Conservation (phyloP, 1,140 invertebrate species). For the Papilio glaucus region DNA sequence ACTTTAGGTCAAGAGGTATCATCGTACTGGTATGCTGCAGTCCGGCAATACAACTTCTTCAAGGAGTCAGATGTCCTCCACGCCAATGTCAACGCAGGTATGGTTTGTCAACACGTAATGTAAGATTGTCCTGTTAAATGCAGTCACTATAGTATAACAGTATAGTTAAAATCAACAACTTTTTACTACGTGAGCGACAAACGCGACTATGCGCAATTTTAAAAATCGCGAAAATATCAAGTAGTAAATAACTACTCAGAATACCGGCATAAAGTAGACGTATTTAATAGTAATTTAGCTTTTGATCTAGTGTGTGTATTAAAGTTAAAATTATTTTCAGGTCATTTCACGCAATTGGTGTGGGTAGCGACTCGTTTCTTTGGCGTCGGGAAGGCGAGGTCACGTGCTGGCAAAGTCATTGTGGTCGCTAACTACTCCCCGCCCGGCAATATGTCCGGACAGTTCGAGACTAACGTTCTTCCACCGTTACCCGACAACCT, state of each 20-base stretch:
- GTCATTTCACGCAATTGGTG: slow-evolving; percentile 96
- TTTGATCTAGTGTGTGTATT: no score
- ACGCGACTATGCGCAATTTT: no score
- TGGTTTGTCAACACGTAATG: not conserved
- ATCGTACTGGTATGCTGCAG: slow-evolving; percentile 94
- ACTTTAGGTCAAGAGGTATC: slow-evolving; percentile 90
- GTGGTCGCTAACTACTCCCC: slow-evolving; percentile 93
- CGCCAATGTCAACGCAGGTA: slow-evolving; percentile 91
- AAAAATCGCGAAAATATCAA: no score
- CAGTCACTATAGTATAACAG: no score
- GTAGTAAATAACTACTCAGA: no score
- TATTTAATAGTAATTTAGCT: no score
- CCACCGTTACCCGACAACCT: slow-evolving; percentile 86
- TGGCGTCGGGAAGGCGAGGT: slow-evolving; percentile 92
- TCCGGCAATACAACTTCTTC: slow-evolving; percentile 90
- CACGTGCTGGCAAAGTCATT: slow-evolving; percentile 89
- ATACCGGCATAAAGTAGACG: no score
- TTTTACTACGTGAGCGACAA: no score
- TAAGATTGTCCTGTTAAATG: no score
- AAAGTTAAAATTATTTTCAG: slow-evolving; percentile 82
- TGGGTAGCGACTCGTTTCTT: slow-evolving; percentile 92
- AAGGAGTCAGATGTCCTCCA: slow-evolving; percentile 89
- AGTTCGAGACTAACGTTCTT: slow-evolving; percentile 90
- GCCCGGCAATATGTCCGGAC: slow-evolving; percentile 89
- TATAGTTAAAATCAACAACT: no score